Evolutionary conservation across 2,888 invertebrate species (phyloP).

Genomic region (Gortyna flavago): DNA sequence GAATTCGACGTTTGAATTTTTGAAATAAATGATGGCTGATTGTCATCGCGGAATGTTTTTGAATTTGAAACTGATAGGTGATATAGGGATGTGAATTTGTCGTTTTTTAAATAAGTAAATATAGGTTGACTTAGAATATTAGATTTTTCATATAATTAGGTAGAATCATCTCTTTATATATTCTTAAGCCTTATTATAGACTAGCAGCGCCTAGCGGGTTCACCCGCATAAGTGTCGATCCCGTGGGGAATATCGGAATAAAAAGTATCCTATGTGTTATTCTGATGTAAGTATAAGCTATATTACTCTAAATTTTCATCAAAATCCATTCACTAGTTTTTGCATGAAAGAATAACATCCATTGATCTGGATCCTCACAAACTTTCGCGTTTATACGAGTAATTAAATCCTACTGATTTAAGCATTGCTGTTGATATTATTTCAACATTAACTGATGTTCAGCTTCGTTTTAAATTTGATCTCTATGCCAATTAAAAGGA

Average conservation of each 20-base stretch:
- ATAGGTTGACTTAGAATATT: background rate
- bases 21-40: constrained; percentile 52
- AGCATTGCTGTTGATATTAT: too few species aligned
- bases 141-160: background rate
- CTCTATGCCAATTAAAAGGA: background rate
- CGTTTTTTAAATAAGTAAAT: background rate
- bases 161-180: background rate
- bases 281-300: too few species aligned
- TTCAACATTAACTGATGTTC: background rate
- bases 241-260: too few species aligned
- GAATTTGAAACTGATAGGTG: constrained; percentile 40
- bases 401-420: too few species aligned
- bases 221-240: too few species aligned
- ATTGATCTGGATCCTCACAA: too few species aligned
- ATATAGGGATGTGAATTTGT: constrained; percentile 16
- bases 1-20: constrained; percentile 63
- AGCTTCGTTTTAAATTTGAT: background rate
- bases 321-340: too few species aligned
- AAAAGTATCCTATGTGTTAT: too few species aligned
- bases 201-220: too few species aligned
- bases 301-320: too few species aligned
- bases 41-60: constrained; percentile 54
- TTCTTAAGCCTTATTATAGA: background rate
- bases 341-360: too few species aligned
- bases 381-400: too few species aligned